These are phyloP conservation scores for Danio tinwini DNA, from an alignment of 2,797 vertebrate genomes.

Conservation along the genomic window DNA sequence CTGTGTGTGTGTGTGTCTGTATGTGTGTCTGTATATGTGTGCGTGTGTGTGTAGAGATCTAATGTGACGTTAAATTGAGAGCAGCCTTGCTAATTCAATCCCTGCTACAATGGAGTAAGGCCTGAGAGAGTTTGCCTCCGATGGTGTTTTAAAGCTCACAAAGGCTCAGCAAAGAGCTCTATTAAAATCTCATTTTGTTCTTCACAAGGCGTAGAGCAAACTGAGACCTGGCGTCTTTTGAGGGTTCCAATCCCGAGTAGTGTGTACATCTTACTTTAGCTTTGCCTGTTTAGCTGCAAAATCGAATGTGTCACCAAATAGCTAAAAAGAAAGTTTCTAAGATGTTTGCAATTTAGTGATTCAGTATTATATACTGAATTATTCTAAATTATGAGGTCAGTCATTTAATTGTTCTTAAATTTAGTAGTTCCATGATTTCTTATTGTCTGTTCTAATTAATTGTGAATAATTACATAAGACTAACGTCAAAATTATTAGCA, in stretches of 20 bases:
- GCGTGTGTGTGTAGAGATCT: constrained; percentile 32
- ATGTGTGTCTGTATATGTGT: not conserved
- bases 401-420: not conserved
- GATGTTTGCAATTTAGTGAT: no score
- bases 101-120: constrained; percentile 20
- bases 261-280: not conserved
- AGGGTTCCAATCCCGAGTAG: not conserved
- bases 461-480: no score
- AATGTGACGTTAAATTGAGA: constrained; percentile 51
- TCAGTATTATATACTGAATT: not conserved
- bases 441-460: no score
- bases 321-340: no score
- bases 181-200: constrained; percentile 32
- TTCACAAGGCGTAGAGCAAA: constrained; percentile 3
- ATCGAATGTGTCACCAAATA: not conserved
- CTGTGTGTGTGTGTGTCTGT: not conserved
- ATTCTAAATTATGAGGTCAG: no score
- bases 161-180: constrained; percentile 18
- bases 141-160: constrained; percentile 41
- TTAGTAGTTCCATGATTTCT: no score
- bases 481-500: no score
- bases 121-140: constrained; percentile 14
- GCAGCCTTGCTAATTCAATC: constrained; percentile 46
- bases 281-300: not conserved
- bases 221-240: not conserved